A percentile compares a stretch with the other conserved stretches of the same genome.
These are phyloP conservation scores for Leucania comma DNA, from an alignment of 2,888 invertebrate species.

Conservation along the genomic window DNA sequence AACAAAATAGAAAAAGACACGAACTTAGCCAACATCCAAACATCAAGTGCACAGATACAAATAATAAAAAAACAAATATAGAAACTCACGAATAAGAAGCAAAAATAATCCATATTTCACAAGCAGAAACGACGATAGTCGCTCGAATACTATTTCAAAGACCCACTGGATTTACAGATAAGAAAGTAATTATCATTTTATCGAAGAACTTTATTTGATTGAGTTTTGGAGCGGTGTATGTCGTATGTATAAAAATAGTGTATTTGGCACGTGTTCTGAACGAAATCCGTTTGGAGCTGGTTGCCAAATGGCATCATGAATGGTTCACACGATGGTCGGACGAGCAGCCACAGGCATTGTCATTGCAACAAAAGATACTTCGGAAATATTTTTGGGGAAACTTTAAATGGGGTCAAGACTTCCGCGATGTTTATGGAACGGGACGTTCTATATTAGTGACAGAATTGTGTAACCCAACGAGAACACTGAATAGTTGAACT, in stretches of 20 bases:
- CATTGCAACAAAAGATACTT: constrained; percentile 47
- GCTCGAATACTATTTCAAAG: constrained; percentile 62
- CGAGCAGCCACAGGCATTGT: constrained; percentile 56
- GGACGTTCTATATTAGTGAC: background rate
- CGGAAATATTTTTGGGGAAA: constrained; percentile 21
- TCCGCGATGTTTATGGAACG: constrained; percentile 8
- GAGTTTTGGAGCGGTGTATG: constrained; percentile 60
- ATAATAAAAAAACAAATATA: constrained; percentile 58
- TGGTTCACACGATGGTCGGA: constrained; percentile 55
- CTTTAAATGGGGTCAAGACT: constrained; percentile 41
- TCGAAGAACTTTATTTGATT: constrained; percentile 54
- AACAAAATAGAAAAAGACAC: constrained; percentile 32
- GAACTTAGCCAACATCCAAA: constrained; percentile 38
- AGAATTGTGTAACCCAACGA: background rate
- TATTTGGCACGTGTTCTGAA: constrained; percentile 68
- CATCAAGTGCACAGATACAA: constrained; percentile 33
- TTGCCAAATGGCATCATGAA: constrained; percentile 77
- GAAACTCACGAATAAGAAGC: constrained; percentile 71
- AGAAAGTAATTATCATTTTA: constrained; percentile 60
- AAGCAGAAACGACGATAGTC: constrained; percentile 65
- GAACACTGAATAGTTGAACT: constrained; percentile 7
- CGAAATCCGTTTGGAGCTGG: constrained; percentile 69
- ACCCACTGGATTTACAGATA: constrained; percentile 56
- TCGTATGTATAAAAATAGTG: constrained; percentile 73
- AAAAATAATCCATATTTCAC: constrained; percentile 72